Base-by-base conservation (phyloP, 2,888 invertebrate genomes). In the Platycnemis pennipes region DNA sequence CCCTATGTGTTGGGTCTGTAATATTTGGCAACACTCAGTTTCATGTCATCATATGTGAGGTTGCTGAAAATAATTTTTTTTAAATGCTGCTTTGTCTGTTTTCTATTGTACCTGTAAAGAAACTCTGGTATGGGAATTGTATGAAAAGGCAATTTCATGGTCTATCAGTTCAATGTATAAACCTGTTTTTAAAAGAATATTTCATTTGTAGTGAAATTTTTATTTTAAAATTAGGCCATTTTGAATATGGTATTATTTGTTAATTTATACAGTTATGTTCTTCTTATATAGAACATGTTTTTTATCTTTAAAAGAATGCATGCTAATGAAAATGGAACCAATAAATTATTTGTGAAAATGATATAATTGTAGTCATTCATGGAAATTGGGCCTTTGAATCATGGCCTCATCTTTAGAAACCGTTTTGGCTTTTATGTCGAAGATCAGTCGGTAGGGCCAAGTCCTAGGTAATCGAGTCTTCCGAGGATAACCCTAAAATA, bases 41-140 rank as follows among this genome's bases (percentile, higher is more conserved):
- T 89, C 89, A 89, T 89, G 16, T 91, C 69, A 45, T 91, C n/a
- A 63, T 45, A 16, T 46, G 22, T 19, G 26, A 87, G 87, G 19
- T 37, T 45, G 45, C 3, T 11, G 63, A n/a, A 69, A 91, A 44
- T 37, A 37, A 37, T n/a, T n/a, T n/a, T n/a, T n/a, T n/a, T n/a
- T n/a, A 31, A 44, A 22, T 69, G 31, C 42, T n/a, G 53, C 42
- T 45, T 87, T 45, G 37, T 63, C 63, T 42, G 56, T 31, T 45
- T 89, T 49, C 37, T 56, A 89, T 37, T 89, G 31, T 91, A 63
- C 91, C 53, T 91, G 63, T 91, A 42, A 91, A 91, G n/a, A n/a
- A 56, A 19, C 42, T 91, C 37, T 56, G 37, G 42, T 44, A 56
- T n/a, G 42, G 49, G 26, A 42, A 19, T 69, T n/a, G 26, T 77